phyloP scores from a whole-genome alignment of 2,113 vertebrate genomes.

The Antidorcas marsupialis region DNA sequence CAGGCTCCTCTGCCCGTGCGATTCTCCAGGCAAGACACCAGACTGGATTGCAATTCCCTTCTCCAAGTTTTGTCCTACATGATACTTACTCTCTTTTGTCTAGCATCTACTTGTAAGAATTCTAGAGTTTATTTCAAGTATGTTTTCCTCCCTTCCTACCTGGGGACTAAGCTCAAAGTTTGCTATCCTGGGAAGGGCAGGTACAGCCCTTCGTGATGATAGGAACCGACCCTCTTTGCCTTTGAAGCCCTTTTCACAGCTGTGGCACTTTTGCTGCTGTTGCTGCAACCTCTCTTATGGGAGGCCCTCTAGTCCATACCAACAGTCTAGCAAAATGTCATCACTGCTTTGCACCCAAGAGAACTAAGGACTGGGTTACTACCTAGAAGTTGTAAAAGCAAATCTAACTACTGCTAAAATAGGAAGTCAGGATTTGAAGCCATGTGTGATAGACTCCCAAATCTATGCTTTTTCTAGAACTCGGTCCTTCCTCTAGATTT shows the following conservation, averaged over 20 bases:
- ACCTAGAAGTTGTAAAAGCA: not conserved
- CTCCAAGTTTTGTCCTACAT: not conserved
- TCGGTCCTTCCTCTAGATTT: not conserved
- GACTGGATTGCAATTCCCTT: not conserved
- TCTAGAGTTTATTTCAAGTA: not conserved
- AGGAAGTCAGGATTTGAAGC: not conserved
- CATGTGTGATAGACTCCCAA: not conserved
- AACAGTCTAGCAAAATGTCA: not conserved
- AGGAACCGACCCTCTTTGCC: not conserved
- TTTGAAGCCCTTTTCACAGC: not conserved
- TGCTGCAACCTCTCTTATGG: fast-evolving
- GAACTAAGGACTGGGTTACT: not conserved
- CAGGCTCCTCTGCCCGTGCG: not conserved
- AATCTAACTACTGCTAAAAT: not conserved
- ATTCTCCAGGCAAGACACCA: not conserved
- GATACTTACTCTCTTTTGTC: not conserved
- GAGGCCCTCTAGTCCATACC: not conserved
- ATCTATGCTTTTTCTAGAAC: not conserved
- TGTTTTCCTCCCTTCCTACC: not conserved
- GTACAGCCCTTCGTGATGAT: too few species aligned
- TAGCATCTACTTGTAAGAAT: not conserved
- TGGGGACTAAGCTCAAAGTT: not conserved
- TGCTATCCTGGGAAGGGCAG: too few species aligned
- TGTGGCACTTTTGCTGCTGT: not conserved
- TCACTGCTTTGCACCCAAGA: not conserved